Base-by-base conservation (phyloP, 2,888 invertebrate species). In the Drosophila seclusa region DNA sequence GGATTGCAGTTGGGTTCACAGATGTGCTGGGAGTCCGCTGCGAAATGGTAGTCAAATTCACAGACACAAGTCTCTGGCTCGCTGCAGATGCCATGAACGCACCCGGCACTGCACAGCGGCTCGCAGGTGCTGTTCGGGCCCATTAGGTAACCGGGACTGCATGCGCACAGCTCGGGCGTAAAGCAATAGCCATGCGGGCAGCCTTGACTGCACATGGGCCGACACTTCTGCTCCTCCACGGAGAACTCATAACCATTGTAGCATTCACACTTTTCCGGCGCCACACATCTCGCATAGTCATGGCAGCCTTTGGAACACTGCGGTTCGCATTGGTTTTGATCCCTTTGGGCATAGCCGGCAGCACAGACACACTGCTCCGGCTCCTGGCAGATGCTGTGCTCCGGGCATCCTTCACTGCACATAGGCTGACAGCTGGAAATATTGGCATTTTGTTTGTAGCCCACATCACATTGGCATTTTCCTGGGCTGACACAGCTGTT, bases 41-140 rank as follows among this genome's bases (percentile, higher is more conserved):
- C 38, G 2, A 88, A 76, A 1, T 59, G 69, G 58, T 80, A 80
- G 11, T 89, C 90, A 0, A 61, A 21, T 18, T 64, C 53, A 45
- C 92, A 92, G 2, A 76, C 60, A 42, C 92, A 92, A n/a, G 78
- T 74, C 21, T 82, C 83, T 1, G 92, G 92, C 2, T 76, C 94
- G 2, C 94, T 93, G 87, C 96, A 96, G 10, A 92, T 53, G n/a
- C 91, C 92, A 52, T 92, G 77, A 4, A 76, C 29, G 59, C 93
- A 93, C 6, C 65, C 69, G 1, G 78, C 40, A 0, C 66, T 85
- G 73, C 93, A 93, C 7, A 80, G 76, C 0, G 93, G 91, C 8
- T 90, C 87, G 52, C 93, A 93, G 21, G 29, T 75, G 0, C 77
- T 73, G 18, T 82, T 63, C 2, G 90, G 82, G 0, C 92, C 92